These are phyloP conservation scores for Brenthis daphne DNA, from an alignment of 2,888 invertebrate genomes.

Conservation along the genomic window DNA sequence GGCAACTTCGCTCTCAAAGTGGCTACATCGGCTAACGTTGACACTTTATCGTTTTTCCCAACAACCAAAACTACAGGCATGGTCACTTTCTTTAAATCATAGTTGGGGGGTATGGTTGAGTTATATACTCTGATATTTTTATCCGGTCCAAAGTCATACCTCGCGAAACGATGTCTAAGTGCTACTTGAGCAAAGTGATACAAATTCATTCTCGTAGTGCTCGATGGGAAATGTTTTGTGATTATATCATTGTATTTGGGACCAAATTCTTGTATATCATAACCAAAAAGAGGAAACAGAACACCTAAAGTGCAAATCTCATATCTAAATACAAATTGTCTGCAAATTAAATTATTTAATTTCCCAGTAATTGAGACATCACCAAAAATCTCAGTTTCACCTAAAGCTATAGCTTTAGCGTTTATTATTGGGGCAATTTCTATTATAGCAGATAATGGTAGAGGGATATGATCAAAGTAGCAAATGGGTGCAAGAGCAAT, in stretches of 20 bases:
- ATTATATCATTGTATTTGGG: slow-evolving; percentile 44
- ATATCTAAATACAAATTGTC: slow-evolving; percentile 26
- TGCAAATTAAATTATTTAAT: slow-evolving; percentile 31
- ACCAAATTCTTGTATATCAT: slow-evolving; percentile 46
- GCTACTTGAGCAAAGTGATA: slow-evolving; percentile 51
- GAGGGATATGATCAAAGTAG: slow-evolving; percentile 43
- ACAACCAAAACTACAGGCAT: slow-evolving; percentile 48
- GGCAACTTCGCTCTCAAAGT: slow-evolving; percentile 45
- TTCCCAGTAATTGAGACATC: slow-evolving; percentile 25
- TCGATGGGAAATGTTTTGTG: slow-evolving; percentile 51
- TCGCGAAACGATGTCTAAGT: slow-evolving; percentile 44
- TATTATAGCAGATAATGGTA: slow-evolving; percentile 24
- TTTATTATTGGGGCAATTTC: slow-evolving; percentile 24
- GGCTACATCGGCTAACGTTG: slow-evolving; percentile 48
- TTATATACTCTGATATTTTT: slow-evolving; percentile 49
- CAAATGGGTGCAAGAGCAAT: slow-evolving; percentile 65
- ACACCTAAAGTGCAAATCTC: slow-evolving; percentile 36
- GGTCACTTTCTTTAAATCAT: slow-evolving; percentile 51
- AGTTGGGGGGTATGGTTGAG: slow-evolving; percentile 47
- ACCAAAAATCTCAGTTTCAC: slow-evolving; percentile 33
- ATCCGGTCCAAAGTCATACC: slow-evolving; percentile 48
- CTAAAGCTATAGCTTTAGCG: slow-evolving; percentile 14
- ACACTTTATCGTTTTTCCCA: slow-evolving; percentile 51
- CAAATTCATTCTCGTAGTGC: slow-evolving; percentile 47
- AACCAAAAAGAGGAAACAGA: slow-evolving; percentile 36